Evolutionary conservation across 2,113 vertebrate genomes (phyloP).

Genomic region (Chunga burmeisteri): DNA sequence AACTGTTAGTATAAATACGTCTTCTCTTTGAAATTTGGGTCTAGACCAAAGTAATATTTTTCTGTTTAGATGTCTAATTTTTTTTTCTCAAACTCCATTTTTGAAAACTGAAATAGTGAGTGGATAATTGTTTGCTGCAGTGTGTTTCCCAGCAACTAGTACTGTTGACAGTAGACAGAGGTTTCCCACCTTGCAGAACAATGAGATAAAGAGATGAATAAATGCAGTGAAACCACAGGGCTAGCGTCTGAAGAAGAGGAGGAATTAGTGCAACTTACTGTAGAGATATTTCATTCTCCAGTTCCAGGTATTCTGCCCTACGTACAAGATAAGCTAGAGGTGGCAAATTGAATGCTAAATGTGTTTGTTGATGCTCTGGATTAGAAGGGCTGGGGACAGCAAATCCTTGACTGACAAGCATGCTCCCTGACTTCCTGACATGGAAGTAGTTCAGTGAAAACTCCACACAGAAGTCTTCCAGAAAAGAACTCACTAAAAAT

Average conservation of each 20-base stretch:
- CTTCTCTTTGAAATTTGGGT: not conserved
- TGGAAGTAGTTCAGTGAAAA: not conserved
- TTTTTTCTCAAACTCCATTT: not conserved
- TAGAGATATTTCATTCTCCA: not conserved
- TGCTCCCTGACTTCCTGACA: not conserved
- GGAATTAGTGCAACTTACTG: not conserved
- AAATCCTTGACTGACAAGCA: not conserved
- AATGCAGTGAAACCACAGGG: not conserved
- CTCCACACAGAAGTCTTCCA: not conserved
- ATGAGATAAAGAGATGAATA: not conserved
- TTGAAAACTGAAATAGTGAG: not conserved
- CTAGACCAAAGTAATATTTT: not conserved
- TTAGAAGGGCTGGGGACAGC: not conserved
- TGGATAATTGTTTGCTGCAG: not conserved
- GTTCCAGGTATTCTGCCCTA: not conserved
- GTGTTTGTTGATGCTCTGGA: not conserved
- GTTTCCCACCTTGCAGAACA: not conserved
- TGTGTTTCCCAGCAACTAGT: not conserved
- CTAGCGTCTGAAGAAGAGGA: not conserved
- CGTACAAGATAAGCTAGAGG: not conserved
- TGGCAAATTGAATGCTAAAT: not conserved
- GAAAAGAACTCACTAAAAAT: not conserved
- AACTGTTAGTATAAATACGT: not conserved
- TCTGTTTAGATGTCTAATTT: not conserved
- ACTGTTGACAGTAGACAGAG: not conserved